Evolutionary conservation across 2,113 vertebrate species (phyloP).

Genomic region (Piprites chloris): DNA sequence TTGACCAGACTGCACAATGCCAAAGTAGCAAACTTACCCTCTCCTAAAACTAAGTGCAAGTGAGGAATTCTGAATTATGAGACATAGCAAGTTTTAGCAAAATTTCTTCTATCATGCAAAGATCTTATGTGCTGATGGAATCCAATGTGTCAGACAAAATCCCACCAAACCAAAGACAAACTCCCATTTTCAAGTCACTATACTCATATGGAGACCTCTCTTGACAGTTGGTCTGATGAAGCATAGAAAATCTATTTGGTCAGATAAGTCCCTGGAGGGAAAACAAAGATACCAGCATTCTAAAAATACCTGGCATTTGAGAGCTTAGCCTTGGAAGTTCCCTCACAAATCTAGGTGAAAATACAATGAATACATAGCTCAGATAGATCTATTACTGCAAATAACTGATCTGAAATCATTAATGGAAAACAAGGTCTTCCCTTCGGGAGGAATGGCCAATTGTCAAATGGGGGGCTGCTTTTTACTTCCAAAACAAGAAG

Average conservation of each 20-base stretch:
- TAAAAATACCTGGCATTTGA: not conserved
- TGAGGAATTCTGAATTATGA: not conserved
- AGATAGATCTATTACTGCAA: not conserved
- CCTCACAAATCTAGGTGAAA: not conserved
- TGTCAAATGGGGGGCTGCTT: not conserved
- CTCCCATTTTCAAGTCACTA: not conserved
- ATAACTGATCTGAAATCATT: not conserved
- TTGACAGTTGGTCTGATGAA: not conserved
- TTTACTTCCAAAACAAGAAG: not conserved
- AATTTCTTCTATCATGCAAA: not conserved
- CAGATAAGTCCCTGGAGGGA: not conserved
- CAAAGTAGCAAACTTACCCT: not conserved
- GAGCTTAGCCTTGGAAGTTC: not conserved
- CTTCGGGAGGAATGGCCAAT: not conserved
- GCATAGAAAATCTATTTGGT: not conserved
- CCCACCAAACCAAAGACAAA: not conserved
- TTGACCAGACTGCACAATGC: not conserved
- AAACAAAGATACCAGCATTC: not conserved
- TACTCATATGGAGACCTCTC: not conserved
- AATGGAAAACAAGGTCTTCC: not conserved
- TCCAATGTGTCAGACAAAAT: not conserved
- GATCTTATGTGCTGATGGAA: not conserved
- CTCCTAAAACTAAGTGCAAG: not conserved
- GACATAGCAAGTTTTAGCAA: not conserved
- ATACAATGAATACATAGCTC: not conserved